Evolutionary conservation across 2,888 invertebrate genomes (phyloP).

Genomic region (Odontocolon sp.): DNA sequence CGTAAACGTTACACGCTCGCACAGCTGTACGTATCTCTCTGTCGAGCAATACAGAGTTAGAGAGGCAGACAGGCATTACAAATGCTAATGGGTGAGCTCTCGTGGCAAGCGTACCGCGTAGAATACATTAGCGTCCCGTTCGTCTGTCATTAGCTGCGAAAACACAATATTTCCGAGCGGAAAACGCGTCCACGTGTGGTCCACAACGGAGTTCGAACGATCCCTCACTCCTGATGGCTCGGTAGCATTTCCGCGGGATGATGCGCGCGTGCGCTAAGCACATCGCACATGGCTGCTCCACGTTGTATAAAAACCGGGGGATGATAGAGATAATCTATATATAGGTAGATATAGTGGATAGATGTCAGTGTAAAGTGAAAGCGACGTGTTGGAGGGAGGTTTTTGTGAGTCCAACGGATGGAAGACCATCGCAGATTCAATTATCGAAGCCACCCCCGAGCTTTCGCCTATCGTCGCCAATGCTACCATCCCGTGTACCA

Average conservation of each 20-base stretch:
- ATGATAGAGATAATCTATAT: not conserved
- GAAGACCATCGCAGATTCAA: slow-evolving; percentile 70
- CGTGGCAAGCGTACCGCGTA: slow-evolving; percentile 74
- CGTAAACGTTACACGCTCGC: slow-evolving; percentile 70
- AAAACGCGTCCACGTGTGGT: slow-evolving; percentile 15
- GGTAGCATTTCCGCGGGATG: not conserved
- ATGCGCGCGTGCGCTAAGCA: not conserved
- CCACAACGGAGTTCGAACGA: not conserved
- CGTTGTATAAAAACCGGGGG: not conserved
- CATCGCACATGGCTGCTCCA: not conserved
- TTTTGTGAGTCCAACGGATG: slow-evolving; percentile 44
- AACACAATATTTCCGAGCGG: slow-evolving; percentile 72
- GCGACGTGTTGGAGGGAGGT: slow-evolving; percentile 18
- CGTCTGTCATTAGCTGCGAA: slow-evolving; percentile 78
- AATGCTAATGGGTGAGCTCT: slow-evolving; percentile 78
- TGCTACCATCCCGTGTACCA: slow-evolving; percentile 54
- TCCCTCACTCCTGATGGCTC: not conserved
- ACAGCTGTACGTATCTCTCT: slow-evolving; percentile 26
- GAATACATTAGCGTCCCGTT: slow-evolving; percentile 78
- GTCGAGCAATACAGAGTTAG: slow-evolving; percentile 64
- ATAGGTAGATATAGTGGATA: not conserved
- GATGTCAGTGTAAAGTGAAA: slow-evolving; percentile 13
- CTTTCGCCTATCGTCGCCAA: slow-evolving; percentile 55
- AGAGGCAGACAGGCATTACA: slow-evolving; percentile 75
- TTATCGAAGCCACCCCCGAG: slow-evolving; percentile 69